Base-by-base conservation (phyloP, 2,113 vertebrate species). In the Gasterosteus nipponicus region DNA sequence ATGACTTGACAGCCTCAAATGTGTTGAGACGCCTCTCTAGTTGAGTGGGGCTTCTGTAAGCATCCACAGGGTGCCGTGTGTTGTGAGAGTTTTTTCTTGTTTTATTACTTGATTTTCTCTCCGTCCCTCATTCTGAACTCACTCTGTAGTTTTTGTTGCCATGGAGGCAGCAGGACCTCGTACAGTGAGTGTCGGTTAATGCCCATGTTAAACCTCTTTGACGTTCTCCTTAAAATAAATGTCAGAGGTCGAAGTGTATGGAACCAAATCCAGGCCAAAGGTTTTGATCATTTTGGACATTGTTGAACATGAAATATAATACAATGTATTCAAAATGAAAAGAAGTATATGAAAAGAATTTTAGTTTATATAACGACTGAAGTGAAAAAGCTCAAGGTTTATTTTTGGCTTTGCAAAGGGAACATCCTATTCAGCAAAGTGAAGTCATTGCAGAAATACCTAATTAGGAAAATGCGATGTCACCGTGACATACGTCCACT, bases 11-110 rank as follows among this genome's bases (percentile, higher is more conserved):
- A 51, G 44, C 44, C 47, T 77, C 68, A 54, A 76, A 69, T 38
- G 47, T 76, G 72, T 86, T 78, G 57, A 78, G 69, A 68, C 63
- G 74, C 47, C 65, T 62, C 69, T 75, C 60, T 8, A 35, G 59
- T 46, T 49, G 63, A 71, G 57, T 73, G 49, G 72, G 29, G 53
- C 35, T 67, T 65, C 49, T 66, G 64, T 69, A 33, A 68, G 70
- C 58, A 61, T 56, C 57, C 49, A 63, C 14, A 56, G 31, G 47
- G 35, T 41, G 60, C 56, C 65, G 51, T 15, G 29, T 72, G 51
- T 57, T 44, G 60, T 81, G 66, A 53, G 58, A 57, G 44, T 66
- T 78, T 71, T 26, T 78, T 71, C 35, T 33, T 14, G 42, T 80
- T 75, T 60, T 75, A 80, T 67, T 70, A 63, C 22, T 49, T 68